Conservation (phyloP, 2,888 invertebrate species). For the Phyto melanocephala region DNA sequence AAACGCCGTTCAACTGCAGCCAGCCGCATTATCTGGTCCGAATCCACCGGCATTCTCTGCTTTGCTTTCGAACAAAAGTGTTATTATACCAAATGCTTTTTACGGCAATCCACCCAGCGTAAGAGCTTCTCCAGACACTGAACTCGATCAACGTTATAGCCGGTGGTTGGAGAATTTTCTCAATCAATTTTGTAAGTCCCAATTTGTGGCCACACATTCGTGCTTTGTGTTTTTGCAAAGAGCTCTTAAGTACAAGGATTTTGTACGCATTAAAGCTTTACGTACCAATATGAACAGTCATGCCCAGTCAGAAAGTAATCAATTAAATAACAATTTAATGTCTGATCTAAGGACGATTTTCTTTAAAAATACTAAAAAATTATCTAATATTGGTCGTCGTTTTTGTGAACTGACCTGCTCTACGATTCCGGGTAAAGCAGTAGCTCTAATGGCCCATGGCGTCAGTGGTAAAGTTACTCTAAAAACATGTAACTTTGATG, state of each 20-base stretch:
- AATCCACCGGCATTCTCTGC: slow-evolving; percentile 69
- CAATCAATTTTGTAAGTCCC: slow-evolving; percentile 68
- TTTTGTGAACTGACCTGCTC: slow-evolving; percentile 69
- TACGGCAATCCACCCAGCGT: slow-evolving; percentile 68
- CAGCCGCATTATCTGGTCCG: slow-evolving; percentile 54
- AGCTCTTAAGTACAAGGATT: slow-evolving; percentile 68
- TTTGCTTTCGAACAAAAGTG: slow-evolving; percentile 68
- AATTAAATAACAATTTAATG: slow-evolving; percentile 65
- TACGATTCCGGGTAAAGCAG: slow-evolving; percentile 63
- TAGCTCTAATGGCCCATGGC: slow-evolving; percentile 67
- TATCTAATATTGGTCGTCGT: slow-evolving; percentile 66
- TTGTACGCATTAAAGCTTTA: slow-evolving; percentile 67
- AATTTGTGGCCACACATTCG: slow-evolving; percentile 68
- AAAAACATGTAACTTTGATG: slow-evolving; percentile 49
- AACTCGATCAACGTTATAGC: slow-evolving; percentile 47
- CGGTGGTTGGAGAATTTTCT: slow-evolving; percentile 71
- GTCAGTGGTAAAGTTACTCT: slow-evolving; percentile 66
- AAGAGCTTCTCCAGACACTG: slow-evolving; percentile 36
- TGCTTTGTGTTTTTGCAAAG: slow-evolving; percentile 68
- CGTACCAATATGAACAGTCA: slow-evolving; percentile 66
- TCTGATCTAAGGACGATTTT: slow-evolving; percentile 67
- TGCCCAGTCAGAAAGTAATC: slow-evolving; percentile 54
- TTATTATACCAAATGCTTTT: slow-evolving; percentile 71
- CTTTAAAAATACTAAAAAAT: slow-evolving; percentile 54
- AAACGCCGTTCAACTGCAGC: slow-evolving; percentile 69